Evolutionary conservation across 2,113 vertebrate genomes (phyloP).

Genomic region (Cairina moschata): DNA sequence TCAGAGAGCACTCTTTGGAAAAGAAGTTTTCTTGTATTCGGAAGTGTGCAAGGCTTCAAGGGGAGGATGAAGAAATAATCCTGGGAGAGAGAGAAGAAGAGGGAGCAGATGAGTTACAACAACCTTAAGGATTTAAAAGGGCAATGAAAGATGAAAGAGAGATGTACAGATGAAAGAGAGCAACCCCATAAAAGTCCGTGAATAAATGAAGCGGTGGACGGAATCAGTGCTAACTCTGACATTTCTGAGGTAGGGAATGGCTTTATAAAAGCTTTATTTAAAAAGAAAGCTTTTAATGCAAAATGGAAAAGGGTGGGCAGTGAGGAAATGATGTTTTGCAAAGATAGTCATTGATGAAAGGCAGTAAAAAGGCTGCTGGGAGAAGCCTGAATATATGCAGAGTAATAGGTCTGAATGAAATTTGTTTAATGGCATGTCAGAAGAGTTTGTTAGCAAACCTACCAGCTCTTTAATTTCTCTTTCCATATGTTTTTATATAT

Average conservation of each 20-base stretch:
- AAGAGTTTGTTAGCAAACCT: conserved; percentile 9
- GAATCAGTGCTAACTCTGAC: conserved; percentile 12
- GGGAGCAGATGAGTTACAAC: neutral
- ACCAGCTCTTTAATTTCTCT: conserved; percentile 20
- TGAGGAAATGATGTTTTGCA: conserved; percentile 8
- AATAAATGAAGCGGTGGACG: conserved; percentile 45
- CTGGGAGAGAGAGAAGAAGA: neutral
- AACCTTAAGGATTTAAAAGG: conserved; percentile 43
- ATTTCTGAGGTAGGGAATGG: conserved; percentile 20
- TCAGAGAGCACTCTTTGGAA: neutral
- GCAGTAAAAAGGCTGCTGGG: neutral
- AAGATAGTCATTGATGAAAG: conserved; percentile 26
- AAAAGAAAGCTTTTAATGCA: conserved; percentile 53
- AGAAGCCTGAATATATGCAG: conserved; percentile 3
- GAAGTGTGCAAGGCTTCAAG: rapidly evolving
- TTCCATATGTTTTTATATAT: neutral
- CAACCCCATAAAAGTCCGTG: neutral
- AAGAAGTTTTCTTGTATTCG: neutral
- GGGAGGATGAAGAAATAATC: neutral
- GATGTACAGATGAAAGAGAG: conserved; percentile 34
- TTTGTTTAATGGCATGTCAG: conserved; percentile 18
- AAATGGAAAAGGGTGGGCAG: conserved; percentile 20
- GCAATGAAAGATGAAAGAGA: conserved; percentile 47
- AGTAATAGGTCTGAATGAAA: conserved; percentile 25
- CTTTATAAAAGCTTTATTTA: conserved; percentile 44